Conservation (phyloP, 2,888 invertebrate species). For the Drosophila maculinotata region DNA sequence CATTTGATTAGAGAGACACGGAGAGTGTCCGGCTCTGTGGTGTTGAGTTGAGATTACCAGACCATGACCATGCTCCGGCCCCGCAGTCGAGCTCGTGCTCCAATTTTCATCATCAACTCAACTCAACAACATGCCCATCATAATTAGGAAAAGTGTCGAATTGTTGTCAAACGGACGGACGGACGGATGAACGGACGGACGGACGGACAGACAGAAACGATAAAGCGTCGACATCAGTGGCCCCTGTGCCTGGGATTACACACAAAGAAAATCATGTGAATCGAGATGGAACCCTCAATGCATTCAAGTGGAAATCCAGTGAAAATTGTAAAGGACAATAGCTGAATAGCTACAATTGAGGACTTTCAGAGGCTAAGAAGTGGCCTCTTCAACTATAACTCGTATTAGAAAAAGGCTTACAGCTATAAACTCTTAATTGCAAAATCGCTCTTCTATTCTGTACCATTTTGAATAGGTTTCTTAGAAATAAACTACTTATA, state of each 20-base stretch:
- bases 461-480: too few species aligned
- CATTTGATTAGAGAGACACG: constrained; percentile 52
- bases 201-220: constrained; percentile 34
- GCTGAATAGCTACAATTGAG: neutral
- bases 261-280: constrained; percentile 24
- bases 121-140: constrained; percentile 76
- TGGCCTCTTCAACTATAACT: neutral
- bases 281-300: constrained; percentile 8
- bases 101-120: constrained; percentile 65
- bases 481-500: too few species aligned
- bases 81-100: constrained; percentile 14
- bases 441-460: too few species aligned
- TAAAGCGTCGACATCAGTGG: constrained; percentile 42
- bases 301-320: constrained; percentile 29
- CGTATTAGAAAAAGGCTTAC: too few species aligned
- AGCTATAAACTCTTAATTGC: too few species aligned
- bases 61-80: constrained; percentile 29
- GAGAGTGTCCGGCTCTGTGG: constrained; percentile 59
- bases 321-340: neutral
- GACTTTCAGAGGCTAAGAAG: neutral
- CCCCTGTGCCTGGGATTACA: constrained; percentile 16
- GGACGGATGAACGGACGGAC: constrained; percentile 22
- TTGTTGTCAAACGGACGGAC: constrained; percentile 62
- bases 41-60: constrained; percentile 55
- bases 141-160: constrained; percentile 79